These are phyloP conservation scores for Eudasyphora cyanicolor DNA, from an alignment of 2,888 invertebrate genomes.

Conservation along the genomic window DNA sequence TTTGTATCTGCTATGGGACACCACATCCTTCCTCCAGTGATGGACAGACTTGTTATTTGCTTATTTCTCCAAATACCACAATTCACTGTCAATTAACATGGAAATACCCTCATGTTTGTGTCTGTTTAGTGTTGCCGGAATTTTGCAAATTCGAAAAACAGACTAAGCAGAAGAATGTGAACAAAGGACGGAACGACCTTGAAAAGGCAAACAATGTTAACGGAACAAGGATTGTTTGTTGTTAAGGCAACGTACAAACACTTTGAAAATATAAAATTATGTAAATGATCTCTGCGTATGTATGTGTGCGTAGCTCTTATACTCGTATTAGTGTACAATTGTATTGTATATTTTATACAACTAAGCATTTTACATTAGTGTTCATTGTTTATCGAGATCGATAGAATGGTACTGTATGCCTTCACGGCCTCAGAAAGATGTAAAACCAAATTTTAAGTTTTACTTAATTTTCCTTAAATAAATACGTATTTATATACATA, in stretches of 20 bases:
- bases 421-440: too few relatives aligned
- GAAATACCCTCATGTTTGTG: not conserved
- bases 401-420: too few relatives aligned
- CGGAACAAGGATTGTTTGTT: not conserved
- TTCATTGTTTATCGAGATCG: not conserved
- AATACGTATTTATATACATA: too few relatives aligned
- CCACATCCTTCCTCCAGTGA: not conserved
- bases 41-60: not conserved
- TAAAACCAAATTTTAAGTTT: too few relatives aligned
- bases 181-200: not conserved
- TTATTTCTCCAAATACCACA: not conserved
- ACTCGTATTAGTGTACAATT: too few relatives aligned
- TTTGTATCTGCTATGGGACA: too few relatives aligned
- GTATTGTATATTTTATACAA: not conserved
- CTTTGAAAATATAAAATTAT: not conserved
- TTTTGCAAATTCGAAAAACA: not conserved
- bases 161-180: too few relatives aligned
- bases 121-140: not conserved
- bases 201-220: not conserved
- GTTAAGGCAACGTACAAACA: not conserved
- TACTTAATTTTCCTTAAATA: too few relatives aligned
- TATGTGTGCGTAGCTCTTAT: not conserved
- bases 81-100: constrained; percentile 1
- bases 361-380: not conserved
- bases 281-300: not conserved